phyloP scores from a whole-genome alignment of 2,888 invertebrate species.

The Drosophila falleni region DNA sequence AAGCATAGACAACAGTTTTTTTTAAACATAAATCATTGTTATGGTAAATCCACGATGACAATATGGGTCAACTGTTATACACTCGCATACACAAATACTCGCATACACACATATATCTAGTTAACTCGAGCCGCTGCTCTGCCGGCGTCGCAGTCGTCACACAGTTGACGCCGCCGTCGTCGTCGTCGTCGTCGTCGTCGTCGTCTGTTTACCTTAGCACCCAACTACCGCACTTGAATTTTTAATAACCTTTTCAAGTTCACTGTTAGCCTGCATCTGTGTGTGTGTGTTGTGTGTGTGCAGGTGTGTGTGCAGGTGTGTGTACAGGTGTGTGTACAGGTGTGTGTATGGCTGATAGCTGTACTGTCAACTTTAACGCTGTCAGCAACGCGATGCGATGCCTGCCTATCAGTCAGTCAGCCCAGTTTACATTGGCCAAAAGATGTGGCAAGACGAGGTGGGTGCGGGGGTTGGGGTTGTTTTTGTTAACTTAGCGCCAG shows the following conservation, averaged over 20 bases:
- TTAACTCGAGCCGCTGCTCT: constrained; percentile 1
- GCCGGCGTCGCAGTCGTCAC: constrained; percentile 28
- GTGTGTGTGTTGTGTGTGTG: constrained; percentile 22
- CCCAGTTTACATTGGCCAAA: constrained; percentile 21
- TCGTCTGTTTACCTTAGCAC: constrained; percentile 71
- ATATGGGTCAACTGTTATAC: constrained; percentile 50
- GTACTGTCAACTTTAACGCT: constrained; percentile 50
- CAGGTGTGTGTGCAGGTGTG: constrained; percentile 25
- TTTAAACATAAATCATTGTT: constrained; percentile 43
- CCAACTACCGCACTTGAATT: constrained; percentile 76
- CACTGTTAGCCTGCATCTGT: constrained; percentile 53
- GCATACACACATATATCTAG: constrained; percentile 15
- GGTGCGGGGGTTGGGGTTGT: constrained; percentile 5
- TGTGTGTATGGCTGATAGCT: constrained; percentile 43
- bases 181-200: constrained; percentile 31
- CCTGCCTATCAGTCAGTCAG: constrained; percentile 45
- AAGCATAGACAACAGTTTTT: constrained; percentile 15
- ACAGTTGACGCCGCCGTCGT: constrained; percentile 32
- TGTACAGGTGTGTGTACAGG: constrained; percentile 19
- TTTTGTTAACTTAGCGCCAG: constrained; percentile 47
- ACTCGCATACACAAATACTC: too few species aligned
- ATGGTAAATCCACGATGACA: constrained; percentile 49
- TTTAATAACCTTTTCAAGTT: constrained; percentile 76
- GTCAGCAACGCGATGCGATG: constrained; percentile 24
- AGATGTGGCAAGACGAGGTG: not conserved